Evolutionary conservation across 1,140 invertebrate species (phyloP).

Genomic region (Drosophila sechellia): DNA sequence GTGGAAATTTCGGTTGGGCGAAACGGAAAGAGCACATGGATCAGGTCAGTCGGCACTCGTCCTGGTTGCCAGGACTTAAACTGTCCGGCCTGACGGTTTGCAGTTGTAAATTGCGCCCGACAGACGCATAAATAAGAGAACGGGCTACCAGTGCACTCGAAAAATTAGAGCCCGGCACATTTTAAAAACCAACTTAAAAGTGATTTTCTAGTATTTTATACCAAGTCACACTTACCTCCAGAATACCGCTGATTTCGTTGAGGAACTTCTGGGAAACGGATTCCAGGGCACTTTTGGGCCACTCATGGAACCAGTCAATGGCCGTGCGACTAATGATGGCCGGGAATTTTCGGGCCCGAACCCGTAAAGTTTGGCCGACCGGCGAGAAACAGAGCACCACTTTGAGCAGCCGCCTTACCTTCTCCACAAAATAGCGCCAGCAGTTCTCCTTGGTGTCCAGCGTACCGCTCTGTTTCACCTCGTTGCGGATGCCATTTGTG

Average conservation of each 20-base stretch:
- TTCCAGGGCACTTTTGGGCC: constrained; percentile 95
- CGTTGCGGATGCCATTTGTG: constrained; percentile 91
- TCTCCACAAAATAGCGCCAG: constrained; percentile 97
- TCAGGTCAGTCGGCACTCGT: constrained; percentile 18
- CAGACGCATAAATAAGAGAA: constrained; percentile 53
- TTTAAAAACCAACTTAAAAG: neutral
- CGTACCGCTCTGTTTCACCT: constrained; percentile 90
- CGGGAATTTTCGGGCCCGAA: constrained; percentile 96
- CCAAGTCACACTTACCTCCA: constrained; percentile 86
- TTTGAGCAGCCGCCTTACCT: constrained; percentile 91
- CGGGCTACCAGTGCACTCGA: neutral
- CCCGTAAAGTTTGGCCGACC: constrained; percentile 93
- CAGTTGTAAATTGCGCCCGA: constrained; percentile 62
- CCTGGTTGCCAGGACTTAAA: constrained; percentile 24
- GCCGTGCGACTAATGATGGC: constrained; percentile 96
- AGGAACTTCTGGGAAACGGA: constrained; percentile 96
- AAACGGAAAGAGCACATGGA: neutral
- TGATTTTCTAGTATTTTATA: neutral
- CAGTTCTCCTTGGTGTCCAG: constrained; percentile 96
- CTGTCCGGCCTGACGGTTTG: constrained; percentile 52
- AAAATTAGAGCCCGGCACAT: neutral
- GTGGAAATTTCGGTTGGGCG: constrained; percentile 17
- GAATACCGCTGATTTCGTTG: constrained; percentile 88
- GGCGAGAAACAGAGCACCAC: constrained; percentile 96
- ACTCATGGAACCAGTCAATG: constrained; percentile 98